A percentile compares a stretch with the other conserved stretches of the same genome.
phyloP scores from a whole-genome alignment of 2,113 vertebrate species.

The Arvicanthis niloticus region DNA sequence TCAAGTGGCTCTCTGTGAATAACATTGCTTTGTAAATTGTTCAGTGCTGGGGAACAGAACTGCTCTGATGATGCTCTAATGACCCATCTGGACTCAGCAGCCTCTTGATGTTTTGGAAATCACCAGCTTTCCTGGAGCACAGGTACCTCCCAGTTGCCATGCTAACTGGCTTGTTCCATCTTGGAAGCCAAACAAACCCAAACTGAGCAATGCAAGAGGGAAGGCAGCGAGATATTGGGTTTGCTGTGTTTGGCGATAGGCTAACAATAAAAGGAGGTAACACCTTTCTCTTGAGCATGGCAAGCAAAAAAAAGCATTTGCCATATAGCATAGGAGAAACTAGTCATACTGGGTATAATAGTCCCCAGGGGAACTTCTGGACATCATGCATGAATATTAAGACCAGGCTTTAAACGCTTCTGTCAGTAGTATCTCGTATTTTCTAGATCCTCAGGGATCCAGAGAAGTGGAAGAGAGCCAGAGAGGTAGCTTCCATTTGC shows the following conservation, averaged over 20 bases:
- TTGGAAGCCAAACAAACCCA: constrained; percentile 42
- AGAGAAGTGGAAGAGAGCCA: neutral
- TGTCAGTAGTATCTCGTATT: neutral
- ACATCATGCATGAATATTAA: constrained; percentile 29
- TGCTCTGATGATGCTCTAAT: neutral
- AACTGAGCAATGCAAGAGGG: neutral
- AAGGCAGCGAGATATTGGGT: neutral
- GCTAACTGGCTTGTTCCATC: neutral
- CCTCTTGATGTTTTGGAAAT: constrained; percentile 5
- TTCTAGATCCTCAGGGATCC: neutral
- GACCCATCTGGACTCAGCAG: neutral
- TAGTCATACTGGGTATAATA: neutral
- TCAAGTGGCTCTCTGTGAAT: constrained; percentile 56
- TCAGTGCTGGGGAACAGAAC: neutral
- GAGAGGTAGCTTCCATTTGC: neutral
- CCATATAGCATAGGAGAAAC: neutral
- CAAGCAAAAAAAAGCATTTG: neutral
- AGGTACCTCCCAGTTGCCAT: neutral
- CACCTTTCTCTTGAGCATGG: constrained; percentile 20
- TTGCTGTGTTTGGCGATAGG: neutral
- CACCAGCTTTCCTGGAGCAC: neutral
- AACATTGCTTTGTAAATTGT: constrained; percentile 69
- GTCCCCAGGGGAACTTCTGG: constrained; percentile 2
- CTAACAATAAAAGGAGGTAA: neutral
- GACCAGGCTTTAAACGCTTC: neutral